These are phyloP conservation scores for Miltochrista miniata DNA, from an alignment of 2,888 invertebrate genomes.

Conservation along the genomic window DNA sequence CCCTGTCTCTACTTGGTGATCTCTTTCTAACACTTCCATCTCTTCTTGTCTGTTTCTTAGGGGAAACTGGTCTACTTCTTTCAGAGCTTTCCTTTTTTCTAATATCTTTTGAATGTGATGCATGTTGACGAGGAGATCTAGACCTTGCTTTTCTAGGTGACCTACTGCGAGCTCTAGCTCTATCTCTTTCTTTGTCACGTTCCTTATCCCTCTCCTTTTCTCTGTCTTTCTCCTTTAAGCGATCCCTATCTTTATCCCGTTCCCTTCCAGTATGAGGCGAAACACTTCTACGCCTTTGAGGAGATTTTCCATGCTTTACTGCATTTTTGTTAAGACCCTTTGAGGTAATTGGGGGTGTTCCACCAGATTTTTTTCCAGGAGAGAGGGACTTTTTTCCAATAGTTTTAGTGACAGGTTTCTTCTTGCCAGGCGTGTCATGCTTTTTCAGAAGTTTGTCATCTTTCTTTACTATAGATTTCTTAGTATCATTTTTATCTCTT, in stretches of 20 bases:
- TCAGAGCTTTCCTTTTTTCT: conserved; percentile 77
- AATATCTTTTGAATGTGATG: conserved; percentile 62
- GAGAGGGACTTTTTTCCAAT: conserved; percentile 78
- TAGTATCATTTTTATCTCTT: conserved; percentile 71
- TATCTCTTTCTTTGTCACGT: conserved; percentile 81
- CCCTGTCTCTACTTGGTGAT: conserved; percentile 77
- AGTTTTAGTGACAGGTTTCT: conserved; percentile 64
- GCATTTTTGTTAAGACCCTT: conserved; percentile 67
- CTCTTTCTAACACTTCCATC: conserved; percentile 70
- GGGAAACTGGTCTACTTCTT: conserved; percentile 76
- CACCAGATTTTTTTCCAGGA: conserved; percentile 78
- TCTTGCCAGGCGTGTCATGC: conserved; percentile 56
- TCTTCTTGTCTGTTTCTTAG: conserved; percentile 70
- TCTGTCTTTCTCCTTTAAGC: conserved; percentile 65
- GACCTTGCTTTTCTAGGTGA: conserved; percentile 75
- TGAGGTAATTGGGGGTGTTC: conserved; percentile 77
- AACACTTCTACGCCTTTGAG: conserved; percentile 66
- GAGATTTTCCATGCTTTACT: conserved; percentile 75
- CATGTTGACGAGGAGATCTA: conserved; percentile 69
- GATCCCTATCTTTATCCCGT: conserved; percentile 78
- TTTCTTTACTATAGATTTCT: conserved; percentile 71
- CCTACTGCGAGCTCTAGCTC: conserved; percentile 76
- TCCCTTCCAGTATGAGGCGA: conserved; percentile 73
- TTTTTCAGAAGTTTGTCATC: conserved; percentile 73
- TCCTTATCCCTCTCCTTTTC: conserved; percentile 76